A percentile compares a stretch with the other conserved stretches of the same genome.
Conservation (phyloP, 1,140 invertebrate species). For the Macrobrachium nipponense region DNA sequence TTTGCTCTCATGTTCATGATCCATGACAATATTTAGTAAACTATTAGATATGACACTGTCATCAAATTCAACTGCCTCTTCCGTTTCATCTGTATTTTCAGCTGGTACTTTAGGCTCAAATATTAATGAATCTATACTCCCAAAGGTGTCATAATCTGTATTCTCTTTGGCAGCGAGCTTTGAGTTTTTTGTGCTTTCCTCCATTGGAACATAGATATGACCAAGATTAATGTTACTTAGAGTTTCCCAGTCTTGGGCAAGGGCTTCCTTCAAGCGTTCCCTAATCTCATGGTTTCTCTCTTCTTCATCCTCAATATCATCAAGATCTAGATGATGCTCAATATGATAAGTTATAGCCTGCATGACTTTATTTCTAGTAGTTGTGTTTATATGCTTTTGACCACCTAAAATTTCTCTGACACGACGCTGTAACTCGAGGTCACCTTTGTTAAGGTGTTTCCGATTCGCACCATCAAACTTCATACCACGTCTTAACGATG, state of each 20-base stretch:
- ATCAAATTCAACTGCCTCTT: neutral
- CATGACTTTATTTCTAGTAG: conserved; percentile 56
- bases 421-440: conserved; percentile 46
- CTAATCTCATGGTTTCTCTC: conserved; percentile 60
- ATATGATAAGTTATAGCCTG: conserved; percentile 59
- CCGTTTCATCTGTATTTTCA: conserved; percentile 25
- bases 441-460: conserved; percentile 29
- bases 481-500: conserved; percentile 4
- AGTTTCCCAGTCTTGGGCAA: conserved; percentile 64
- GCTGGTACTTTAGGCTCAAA: conserved; percentile 66
- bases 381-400: conserved; percentile 37
- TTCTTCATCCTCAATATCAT: conserved; percentile 36
- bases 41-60: conserved; percentile 15
- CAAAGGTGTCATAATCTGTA: conserved; percentile 66
- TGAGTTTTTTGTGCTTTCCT: conserved; percentile 61
- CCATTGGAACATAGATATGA: conserved; percentile 68
- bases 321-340: conserved; percentile 46
- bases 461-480: neutral
- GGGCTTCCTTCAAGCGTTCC: conserved; percentile 58
- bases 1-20: conserved; percentile 7
- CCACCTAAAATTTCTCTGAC: conserved; percentile 50
- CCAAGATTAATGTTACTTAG: conserved; percentile 67
- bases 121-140: conserved; percentile 67
- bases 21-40: conserved; percentile 27
- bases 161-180: conserved; percentile 61